These are phyloP conservation scores for Cylloceria caligata DNA, from an alignment of 2,888 invertebrate genomes.

Conservation along the genomic window DNA sequence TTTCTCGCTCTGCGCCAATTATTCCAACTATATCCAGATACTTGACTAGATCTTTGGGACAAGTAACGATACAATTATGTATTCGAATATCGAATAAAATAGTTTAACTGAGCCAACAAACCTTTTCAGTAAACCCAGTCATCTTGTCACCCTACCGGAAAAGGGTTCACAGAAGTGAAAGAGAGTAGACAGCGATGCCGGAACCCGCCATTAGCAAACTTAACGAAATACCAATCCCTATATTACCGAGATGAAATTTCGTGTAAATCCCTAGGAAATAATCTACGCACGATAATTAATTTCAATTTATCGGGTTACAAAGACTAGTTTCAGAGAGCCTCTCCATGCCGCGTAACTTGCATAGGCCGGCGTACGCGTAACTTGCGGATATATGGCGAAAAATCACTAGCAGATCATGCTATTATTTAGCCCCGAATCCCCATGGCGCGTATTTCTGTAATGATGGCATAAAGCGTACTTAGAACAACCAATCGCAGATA, in stretches of 20 bases:
- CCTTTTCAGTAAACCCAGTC: slow-evolving; percentile 83
- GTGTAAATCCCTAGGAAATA: neutral
- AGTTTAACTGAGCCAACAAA: slow-evolving; percentile 73
- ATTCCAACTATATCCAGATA: slow-evolving; percentile 14
- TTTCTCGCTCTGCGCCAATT: slow-evolving; percentile 24
- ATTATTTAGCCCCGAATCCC: too few species aligned
- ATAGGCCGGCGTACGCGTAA: too few species aligned
- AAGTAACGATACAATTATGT: slow-evolving; percentile 16
- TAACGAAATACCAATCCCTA: neutral
- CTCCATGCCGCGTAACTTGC: too few species aligned
- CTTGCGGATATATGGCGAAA: too few species aligned
- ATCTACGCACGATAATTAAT: neutral
- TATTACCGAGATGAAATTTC: neutral
- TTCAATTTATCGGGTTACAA: too few species aligned
- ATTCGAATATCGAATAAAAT: slow-evolving; percentile 59
- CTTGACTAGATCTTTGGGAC: slow-evolving; percentile 4
- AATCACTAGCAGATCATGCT: too few species aligned
- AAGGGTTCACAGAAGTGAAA: slow-evolving; percentile 73
- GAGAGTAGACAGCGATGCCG: slow-evolving; percentile 73
- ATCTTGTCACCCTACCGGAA: slow-evolving; percentile 80
- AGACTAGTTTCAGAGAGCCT: too few species aligned
- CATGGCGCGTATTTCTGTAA: too few species aligned
- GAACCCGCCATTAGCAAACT: slow-evolving; percentile 71
- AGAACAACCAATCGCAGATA: too few species aligned
- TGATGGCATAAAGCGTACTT: too few species aligned